Percentiles rank a stretch among this genome's conserved stretches.
phyloP scores from a whole-genome alignment of 2,113 vertebrate genomes.

The Trematomus loennbergii region DNA sequence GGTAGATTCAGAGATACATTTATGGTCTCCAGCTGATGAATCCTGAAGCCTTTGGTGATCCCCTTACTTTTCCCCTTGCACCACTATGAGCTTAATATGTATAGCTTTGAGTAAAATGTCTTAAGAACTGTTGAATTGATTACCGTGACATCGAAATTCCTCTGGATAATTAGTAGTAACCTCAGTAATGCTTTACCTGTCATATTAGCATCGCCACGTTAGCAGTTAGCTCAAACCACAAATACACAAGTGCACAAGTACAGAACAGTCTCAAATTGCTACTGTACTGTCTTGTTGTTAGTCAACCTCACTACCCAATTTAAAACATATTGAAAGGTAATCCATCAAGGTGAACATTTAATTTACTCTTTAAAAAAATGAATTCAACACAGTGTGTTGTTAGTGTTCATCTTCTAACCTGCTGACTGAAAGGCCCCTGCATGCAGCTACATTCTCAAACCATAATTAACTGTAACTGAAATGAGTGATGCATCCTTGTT shows the following conservation, averaged over 20 bases:
- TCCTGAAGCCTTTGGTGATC: neutral
- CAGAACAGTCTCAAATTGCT: neutral
- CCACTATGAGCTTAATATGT: neutral
- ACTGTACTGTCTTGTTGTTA: neutral
- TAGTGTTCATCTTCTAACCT: slow-evolving; percentile 4
- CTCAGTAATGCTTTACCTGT: neutral
- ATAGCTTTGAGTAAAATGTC: no score
- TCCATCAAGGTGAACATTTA: neutral
- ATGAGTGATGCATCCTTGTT: slow-evolving; percentile 50
- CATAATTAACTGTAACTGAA: slow-evolving; percentile 23
- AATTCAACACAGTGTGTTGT: neutral
- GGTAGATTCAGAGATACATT: neutral
- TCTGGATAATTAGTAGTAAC: no score
- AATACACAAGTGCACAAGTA: neutral
- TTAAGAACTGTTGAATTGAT: no score
- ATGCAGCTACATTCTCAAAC: slow-evolving; percentile 21
- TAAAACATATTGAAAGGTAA: neutral
- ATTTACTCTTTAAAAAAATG: neutral
- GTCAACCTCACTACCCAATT: neutral
- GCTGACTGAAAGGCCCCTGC: slow-evolving; percentile 4
- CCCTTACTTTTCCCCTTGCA: neutral
- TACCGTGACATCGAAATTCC: no score
- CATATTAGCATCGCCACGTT: neutral
- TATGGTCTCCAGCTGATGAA: neutral
- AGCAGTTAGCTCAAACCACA: neutral